Percentiles rank a stretch among this genome's conserved stretches.
phyloP scores from a whole-genome alignment of 2,888 invertebrate genomes.

The Iphiclides podalirius region DNA sequence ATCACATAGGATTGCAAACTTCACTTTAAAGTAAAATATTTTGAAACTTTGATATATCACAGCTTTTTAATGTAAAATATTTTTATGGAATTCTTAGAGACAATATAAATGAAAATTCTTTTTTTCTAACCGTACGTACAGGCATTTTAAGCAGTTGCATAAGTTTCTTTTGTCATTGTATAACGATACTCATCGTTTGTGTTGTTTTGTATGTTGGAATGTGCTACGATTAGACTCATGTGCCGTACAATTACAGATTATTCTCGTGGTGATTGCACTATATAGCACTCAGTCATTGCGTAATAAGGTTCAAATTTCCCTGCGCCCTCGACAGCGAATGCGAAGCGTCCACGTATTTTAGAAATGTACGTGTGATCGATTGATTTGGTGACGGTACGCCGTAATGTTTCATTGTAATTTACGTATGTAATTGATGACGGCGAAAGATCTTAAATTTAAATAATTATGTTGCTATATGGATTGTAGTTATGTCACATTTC shows the following conservation, averaged over 20 bases:
- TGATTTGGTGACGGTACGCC: slow-evolving; percentile 40
- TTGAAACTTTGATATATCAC: no score
- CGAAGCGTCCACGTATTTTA: slow-evolving; percentile 32
- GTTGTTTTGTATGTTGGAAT: slow-evolving; percentile 72
- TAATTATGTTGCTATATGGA: slow-evolving; percentile 33
- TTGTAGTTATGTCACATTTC: not conserved
- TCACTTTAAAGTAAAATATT: no score
- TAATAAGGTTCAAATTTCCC: slow-evolving; percentile 30
- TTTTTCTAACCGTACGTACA: slow-evolving; percentile 51
- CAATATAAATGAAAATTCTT: no score
- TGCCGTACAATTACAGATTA: slow-evolving; percentile 47
- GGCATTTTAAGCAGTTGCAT: slow-evolving; percentile 72
- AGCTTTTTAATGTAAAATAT: no score
- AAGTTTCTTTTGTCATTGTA: slow-evolving; percentile 77
- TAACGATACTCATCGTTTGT: slow-evolving; percentile 67
- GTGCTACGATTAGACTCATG: slow-evolving; percentile 59
- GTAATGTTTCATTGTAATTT: slow-evolving; percentile 38
- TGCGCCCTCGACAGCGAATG: slow-evolving; percentile 26
- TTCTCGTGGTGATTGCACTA: slow-evolving; percentile 26
- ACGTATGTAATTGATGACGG: slow-evolving; percentile 43
- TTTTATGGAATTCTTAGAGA: no score
- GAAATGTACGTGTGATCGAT: slow-evolving; percentile 43
- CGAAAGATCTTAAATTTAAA: slow-evolving; percentile 38
- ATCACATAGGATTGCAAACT: no score
- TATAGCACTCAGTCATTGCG: slow-evolving; percentile 21